phyloP scores from a whole-genome alignment of 2,888 invertebrate species.

The Cordylochernes scorpioides region DNA sequence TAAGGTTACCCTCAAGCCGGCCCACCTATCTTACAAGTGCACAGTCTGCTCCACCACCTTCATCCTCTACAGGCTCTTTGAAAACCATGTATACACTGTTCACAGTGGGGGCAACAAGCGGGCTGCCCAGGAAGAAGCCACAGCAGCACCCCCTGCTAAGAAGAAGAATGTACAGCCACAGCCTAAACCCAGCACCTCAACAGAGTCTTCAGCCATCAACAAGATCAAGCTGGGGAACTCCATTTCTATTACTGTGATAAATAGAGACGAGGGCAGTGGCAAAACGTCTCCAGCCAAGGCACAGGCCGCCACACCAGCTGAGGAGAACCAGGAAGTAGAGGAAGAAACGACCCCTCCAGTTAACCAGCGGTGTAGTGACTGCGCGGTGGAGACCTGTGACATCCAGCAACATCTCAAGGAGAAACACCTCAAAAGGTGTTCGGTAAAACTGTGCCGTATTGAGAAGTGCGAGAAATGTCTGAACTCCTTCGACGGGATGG shows the following conservation, averaged over 20 bases:
- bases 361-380: constrained; percentile 10
- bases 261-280: too few species aligned
- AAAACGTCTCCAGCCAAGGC: neutral
- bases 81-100: constrained; percentile 74
- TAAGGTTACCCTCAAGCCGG: constrained; percentile 66
- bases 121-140: constrained; percentile 4
- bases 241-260: too few species aligned
- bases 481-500: constrained; percentile 12
- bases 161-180: too few species aligned
- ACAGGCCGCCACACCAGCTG: neutral
- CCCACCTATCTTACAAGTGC: constrained; percentile 76
- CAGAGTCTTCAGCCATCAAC: too few species aligned
- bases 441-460: constrained; percentile 14
- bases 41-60: constrained; percentile 82
- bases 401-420: constrained; percentile 11
- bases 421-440: constrained; percentile 12
- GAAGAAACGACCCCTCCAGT: constrained; percentile 3
- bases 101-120: constrained; percentile 39
- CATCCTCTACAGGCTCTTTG: constrained; percentile 80
- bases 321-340: neutral
- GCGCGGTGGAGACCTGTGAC: constrained; percentile 8
- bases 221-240: too few species aligned
- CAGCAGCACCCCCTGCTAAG: constrained; percentile 1
- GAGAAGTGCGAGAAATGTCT: constrained; percentile 15
- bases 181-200: too few species aligned